Evolutionary conservation across 2,888 invertebrate species (phyloP), one percentile per base, ranked within the genome.

Genomic region (Criorhina ranunculi): DNA sequence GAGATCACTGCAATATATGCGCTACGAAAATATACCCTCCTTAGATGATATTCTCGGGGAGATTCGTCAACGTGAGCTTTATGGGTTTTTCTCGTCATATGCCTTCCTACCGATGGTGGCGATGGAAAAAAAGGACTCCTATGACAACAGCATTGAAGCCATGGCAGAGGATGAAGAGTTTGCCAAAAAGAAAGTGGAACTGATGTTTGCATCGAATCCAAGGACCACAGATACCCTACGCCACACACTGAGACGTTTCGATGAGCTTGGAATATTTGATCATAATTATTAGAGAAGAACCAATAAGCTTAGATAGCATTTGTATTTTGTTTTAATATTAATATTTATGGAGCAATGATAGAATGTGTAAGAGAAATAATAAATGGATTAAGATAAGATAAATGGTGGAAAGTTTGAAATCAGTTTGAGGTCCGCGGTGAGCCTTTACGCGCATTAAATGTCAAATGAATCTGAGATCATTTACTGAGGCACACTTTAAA

Each of bases 41-140:
- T 87, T 88, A 69, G 87, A 88, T 19, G 90, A 90, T n/a, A 86
- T 91, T 0, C 87, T 88, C 72, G 77, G 83, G 5, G 91, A 91
- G 88, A 89, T 91, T 0, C 60, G 79, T 0, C 86, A 88, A 9
- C 88, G 91, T 2, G 91, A 91, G 60, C 86, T 90, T 0, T 91
- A 91, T 19, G 91, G 91, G 0, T 91, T 91, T 87, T 91, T 91
- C 77, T 90, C 91, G 5, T 89, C 90, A n/a, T 90, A 91, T 33
- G 89, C 90, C 1, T 91, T 91, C 64, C 81, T 91, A 73, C 91
- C 91, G 8, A 90, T 91, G 90, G 89, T 91, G 4, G 90, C 91
- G 49, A 91, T 91, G 91, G 88, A 86, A 5, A 91, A 91, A 80
- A 90, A 90, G 87, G 91, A 91, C 64, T 91, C 91, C 2, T 88